Conservation (phyloP, 2,113 vertebrate genomes). For the Stictonetta naevosa region DNA sequence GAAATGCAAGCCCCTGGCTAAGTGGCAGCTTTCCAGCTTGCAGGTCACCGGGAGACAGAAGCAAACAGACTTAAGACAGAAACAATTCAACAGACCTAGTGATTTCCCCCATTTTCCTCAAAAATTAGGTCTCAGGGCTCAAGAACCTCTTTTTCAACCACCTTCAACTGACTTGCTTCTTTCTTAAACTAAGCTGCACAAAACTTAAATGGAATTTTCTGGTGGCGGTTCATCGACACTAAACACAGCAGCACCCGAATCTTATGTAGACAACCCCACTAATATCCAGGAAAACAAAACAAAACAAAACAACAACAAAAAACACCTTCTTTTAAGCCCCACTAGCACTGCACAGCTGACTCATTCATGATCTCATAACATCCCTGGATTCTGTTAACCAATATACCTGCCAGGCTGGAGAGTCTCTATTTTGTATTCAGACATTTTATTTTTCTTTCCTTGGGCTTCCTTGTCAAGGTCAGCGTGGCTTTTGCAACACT, state of each 20-base stretch:
- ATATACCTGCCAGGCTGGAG: background rate
- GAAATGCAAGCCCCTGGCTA: fast-evolving
- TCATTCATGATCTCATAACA: background rate
- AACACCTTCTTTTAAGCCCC: background rate
- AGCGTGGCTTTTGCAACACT: background rate
- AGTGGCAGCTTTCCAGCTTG: background rate
- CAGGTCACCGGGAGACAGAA: background rate
- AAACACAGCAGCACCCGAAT: background rate
- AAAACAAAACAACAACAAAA: background rate
- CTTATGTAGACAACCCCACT: background rate
- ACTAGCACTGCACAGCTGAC: background rate
- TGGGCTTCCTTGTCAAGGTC: background rate
- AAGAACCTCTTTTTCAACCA: background rate
- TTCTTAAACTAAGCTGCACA: background rate
- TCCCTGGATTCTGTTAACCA: background rate
- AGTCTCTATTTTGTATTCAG: background rate
- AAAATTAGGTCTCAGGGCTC: background rate
- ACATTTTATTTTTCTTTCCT: background rate
- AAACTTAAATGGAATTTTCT: background rate
- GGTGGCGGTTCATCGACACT: background rate
- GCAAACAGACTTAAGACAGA: background rate
- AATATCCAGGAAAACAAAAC: background rate
- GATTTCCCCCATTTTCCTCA: background rate
- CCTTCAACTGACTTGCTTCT: background rate
- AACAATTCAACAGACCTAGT: background rate